Conservation (phyloP, 92 coral and sea anemone genomes). For the Blastomussa wellsi region DNA sequence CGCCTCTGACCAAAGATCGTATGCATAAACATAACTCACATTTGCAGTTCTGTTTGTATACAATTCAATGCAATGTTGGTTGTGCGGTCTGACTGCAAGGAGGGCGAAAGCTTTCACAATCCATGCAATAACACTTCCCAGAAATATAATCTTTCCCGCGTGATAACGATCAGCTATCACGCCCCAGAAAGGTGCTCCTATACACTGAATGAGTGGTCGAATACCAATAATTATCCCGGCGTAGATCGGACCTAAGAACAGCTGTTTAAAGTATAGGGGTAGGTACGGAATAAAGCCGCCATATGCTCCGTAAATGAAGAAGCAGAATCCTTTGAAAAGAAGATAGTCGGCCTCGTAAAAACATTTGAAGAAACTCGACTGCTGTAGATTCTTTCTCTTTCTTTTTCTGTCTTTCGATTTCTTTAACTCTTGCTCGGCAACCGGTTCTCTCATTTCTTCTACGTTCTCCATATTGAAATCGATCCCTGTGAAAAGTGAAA, state of each 20-base stretch:
- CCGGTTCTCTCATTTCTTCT: neutral
- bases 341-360: slow-evolving; percentile 57
- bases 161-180: slow-evolving; percentile 76
- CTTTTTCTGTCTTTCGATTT: neutral
- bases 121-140: slow-evolving; percentile 86
- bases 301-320: slow-evolving; percentile 85
- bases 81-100: slow-evolving; percentile 72
- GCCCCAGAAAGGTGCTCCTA: slow-evolving; percentile 90
- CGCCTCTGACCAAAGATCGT: slow-evolving; percentile 57
- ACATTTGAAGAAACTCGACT: slow-evolving; percentile 33
- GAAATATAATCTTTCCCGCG: slow-evolving; percentile 68
- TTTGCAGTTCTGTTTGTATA: slow-evolving; percentile 67
- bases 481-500: neutral
- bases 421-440: neutral
- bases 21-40: slow-evolving; percentile 49
- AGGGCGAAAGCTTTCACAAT: slow-evolving; percentile 71
- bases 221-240: slow-evolving; percentile 80
- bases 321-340: slow-evolving; percentile 81
- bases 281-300: slow-evolving; percentile 79
- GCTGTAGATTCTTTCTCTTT: neutral
- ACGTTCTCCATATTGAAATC: slow-evolving; percentile 13
- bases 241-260: slow-evolving; percentile 69
- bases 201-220: slow-evolving; percentile 87
- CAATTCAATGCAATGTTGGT: slow-evolving; percentile 79
- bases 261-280: slow-evolving; percentile 87